Evolutionary conservation across 2,888 invertebrate genomes (phyloP).

Genomic region (Chloroclystis v-ata): DNA sequence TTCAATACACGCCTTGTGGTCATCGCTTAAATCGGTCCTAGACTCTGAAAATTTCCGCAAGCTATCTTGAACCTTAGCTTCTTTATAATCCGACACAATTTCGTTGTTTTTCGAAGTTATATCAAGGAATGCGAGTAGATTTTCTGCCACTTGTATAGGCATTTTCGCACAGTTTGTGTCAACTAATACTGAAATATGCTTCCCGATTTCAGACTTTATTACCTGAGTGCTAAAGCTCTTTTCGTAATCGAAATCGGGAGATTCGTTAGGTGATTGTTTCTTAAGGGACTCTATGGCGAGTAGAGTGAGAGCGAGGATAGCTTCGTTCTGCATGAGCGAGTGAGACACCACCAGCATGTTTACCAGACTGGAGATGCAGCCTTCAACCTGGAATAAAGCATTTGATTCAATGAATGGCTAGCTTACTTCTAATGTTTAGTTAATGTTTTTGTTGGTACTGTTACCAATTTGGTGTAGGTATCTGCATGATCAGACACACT

Average conservation of each 20-base stretch:
- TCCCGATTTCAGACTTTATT: slow-evolving; percentile 72
- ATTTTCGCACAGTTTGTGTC: slow-evolving; percentile 69
- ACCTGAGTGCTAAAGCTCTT: slow-evolving; percentile 53
- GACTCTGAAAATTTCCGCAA: slow-evolving; percentile 54
- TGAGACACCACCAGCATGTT: slow-evolving; percentile 91
- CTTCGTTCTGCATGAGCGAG: slow-evolving; percentile 92
- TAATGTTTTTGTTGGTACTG: too few relatives aligned
- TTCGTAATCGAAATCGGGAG: slow-evolving; percentile 44
- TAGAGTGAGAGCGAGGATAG: slow-evolving; percentile 84
- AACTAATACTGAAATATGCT: slow-evolving; percentile 66
- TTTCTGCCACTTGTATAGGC: slow-evolving; percentile 71
- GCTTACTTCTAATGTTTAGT: too few relatives aligned
- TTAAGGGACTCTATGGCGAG: slow-evolving; percentile 62
- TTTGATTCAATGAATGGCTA: neutral
- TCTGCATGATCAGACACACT: too few relatives aligned
- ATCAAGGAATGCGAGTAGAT: slow-evolving; percentile 68
- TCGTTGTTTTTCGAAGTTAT: slow-evolving; percentile 60
- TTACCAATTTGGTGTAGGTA: too few relatives aligned
- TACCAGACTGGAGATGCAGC: slow-evolving; percentile 85
- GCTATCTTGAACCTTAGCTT: slow-evolving; percentile 52
- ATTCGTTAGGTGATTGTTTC: slow-evolving; percentile 32
- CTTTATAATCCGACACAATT: slow-evolving; percentile 54
- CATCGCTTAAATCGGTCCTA: slow-evolving; percentile 51
- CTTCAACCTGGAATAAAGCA: slow-evolving; percentile 72
- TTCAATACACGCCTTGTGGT: slow-evolving; percentile 45